phyloP scores from a whole-genome alignment of 2,888 invertebrate species.

The Leuctra nigra region DNA sequence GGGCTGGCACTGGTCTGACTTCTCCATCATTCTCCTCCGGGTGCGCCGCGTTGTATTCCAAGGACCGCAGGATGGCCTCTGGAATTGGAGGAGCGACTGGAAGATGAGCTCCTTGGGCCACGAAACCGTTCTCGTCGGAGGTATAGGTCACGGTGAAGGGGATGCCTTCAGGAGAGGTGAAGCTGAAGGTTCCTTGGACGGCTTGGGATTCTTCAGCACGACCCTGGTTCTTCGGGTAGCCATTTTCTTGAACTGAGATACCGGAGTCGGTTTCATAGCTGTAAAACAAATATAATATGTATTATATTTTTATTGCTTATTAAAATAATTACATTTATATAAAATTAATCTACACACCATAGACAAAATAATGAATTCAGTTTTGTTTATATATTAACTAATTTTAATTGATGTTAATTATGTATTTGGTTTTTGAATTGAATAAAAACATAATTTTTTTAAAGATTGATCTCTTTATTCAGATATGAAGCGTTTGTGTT shows the following conservation, averaged over 20 bases:
- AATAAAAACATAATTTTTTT: too few species aligned
- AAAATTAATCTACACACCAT: too few species aligned
- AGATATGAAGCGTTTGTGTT: too few species aligned
- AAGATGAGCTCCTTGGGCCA: conserved; percentile 48
- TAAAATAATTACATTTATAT: too few species aligned
- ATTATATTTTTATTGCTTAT: too few species aligned
- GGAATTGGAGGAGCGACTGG: conserved; percentile 55
- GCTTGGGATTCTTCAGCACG: conserved; percentile 42
- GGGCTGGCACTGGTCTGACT: too few species aligned
- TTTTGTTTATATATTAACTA: too few species aligned
- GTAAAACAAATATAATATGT: conserved; percentile 27
- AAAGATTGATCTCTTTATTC: too few species aligned
- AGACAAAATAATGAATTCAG: too few species aligned
- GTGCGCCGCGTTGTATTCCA: conserved; percentile 42
- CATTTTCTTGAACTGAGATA: conserved; percentile 50
- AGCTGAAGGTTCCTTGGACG: conserved; percentile 48
- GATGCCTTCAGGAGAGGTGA: conserved; percentile 51
- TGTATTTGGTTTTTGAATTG: too few species aligned
- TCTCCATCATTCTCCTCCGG: conserved; percentile 33
- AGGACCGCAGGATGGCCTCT: conserved; percentile 45
- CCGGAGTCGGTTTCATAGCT: conserved; percentile 60
- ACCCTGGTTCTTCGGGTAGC: conserved; percentile 50
- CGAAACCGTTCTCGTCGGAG: conserved; percentile 53
- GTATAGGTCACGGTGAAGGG: conserved; percentile 48
- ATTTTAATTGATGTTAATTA: too few species aligned